These are phyloP conservation scores for Pogona vitticeps DNA, from an alignment of 2,113 vertebrate species.

Conservation along the genomic window DNA sequence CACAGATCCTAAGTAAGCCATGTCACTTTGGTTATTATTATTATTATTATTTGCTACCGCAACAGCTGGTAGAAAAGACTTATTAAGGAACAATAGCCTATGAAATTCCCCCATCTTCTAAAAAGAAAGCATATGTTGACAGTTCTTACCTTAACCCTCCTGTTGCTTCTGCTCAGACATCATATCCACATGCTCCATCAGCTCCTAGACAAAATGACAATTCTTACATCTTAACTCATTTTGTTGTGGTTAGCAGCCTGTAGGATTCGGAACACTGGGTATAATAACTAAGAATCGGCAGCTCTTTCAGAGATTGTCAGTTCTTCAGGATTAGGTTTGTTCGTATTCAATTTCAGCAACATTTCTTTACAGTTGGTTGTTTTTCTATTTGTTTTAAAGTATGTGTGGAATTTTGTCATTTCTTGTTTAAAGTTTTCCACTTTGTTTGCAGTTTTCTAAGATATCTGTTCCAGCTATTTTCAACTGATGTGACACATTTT, in stretches of 20 bases:
- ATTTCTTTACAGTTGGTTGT: background rate
- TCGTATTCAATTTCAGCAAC: background rate
- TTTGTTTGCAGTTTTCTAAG: background rate
- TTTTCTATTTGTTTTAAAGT: background rate
- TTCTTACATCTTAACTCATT: background rate
- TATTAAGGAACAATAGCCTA: constrained; percentile 53
- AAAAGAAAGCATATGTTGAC: constrained; percentile 55
- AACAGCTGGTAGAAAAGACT: constrained; percentile 37
- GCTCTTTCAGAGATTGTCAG: background rate
- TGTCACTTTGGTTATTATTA: constrained; percentile 43
- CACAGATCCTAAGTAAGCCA: constrained; percentile 48
- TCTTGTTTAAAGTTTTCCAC: no score
- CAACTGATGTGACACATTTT: background rate
- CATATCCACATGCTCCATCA: constrained; percentile 10
- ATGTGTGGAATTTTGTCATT: background rate
- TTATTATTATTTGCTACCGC: constrained; percentile 1
- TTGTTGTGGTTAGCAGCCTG: background rate
- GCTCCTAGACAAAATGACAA: constrained; percentile 51
- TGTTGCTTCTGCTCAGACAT: constrained; percentile 61
- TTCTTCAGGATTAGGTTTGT: background rate
- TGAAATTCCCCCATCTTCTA: constrained; percentile 50
- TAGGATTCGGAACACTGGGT: background rate
- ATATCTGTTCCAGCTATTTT: background rate
- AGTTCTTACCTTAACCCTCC: constrained; percentile 62
- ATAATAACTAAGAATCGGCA: background rate